These are phyloP conservation scores for Gambusia yucatana DNA, from an alignment of 2,797 vertebrate genomes.

Conservation along the genomic window DNA sequence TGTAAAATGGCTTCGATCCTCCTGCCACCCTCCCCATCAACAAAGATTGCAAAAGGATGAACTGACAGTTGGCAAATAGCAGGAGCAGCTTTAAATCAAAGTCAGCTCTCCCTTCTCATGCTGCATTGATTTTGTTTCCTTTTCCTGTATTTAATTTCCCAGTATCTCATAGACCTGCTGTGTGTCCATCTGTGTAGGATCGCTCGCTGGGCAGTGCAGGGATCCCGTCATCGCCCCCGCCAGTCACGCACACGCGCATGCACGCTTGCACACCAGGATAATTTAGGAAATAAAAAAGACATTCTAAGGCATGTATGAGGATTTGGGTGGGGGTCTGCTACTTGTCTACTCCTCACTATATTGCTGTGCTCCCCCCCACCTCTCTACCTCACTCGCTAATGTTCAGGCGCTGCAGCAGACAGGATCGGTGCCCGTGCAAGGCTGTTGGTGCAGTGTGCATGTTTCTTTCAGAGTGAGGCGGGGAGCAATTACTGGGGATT, in stretches of 20 bases:
- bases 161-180: slow-evolving; percentile 64
- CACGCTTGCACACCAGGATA: slow-evolving; percentile 25
- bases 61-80: slow-evolving; percentile 59
- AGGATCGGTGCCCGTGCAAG: slow-evolving; percentile 55
- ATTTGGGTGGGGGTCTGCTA: slow-evolving; percentile 27
- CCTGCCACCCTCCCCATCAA: slow-evolving; percentile 18
- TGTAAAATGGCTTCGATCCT: slow-evolving; percentile 44
- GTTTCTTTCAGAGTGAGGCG: slow-evolving; percentile 40
- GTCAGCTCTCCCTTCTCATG: slow-evolving; percentile 67
- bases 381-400: slow-evolving; percentile 47
- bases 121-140: slow-evolving; percentile 74
- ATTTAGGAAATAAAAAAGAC: slow-evolving; percentile 37
- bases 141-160: slow-evolving; percentile 75
- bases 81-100: slow-evolving; percentile 69
- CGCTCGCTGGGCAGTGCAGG: slow-evolving; percentile 45
- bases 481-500: slow-evolving; percentile 28
- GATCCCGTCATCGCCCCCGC: slow-evolving; percentile 46
- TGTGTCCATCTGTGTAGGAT: slow-evolving; percentile 67
- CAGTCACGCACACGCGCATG: slow-evolving; percentile 39
- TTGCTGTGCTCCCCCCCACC: slow-evolving; percentile 30
- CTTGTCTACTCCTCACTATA: slow-evolving; percentile 32
- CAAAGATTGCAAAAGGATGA: slow-evolving; percentile 61
- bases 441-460: slow-evolving; percentile 72
- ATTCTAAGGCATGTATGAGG: slow-evolving; percentile 67
- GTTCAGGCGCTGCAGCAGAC: slow-evolving; percentile 70